Percentiles rank a stretch among this genome's conserved stretches.
Conservation (phyloP, 2,113 vertebrate species). For the Alces alces region DNA sequence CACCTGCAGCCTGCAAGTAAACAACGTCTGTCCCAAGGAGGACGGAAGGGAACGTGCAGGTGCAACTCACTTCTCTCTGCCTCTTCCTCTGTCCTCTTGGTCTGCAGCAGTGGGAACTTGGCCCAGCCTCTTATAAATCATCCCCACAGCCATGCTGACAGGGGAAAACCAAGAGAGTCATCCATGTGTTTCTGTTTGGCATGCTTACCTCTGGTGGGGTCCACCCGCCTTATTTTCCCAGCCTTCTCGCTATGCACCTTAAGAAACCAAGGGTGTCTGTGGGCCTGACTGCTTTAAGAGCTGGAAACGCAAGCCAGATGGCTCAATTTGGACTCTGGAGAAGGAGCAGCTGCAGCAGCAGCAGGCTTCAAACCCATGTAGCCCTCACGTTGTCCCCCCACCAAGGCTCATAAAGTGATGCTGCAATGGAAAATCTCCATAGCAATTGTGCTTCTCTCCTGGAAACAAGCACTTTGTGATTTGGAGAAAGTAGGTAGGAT, state of each 20-base stretch:
- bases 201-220: background rate
- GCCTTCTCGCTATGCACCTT: background rate
- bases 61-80: constrained; percentile 46
- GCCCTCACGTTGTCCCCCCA: background rate
- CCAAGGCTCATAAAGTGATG: background rate
- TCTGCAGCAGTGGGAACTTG: constrained; percentile 41
- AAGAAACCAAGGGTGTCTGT: background rate
- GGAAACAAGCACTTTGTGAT: background rate
- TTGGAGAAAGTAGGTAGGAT: background rate
- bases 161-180: background rate
- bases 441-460: background rate
- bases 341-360: background rate
- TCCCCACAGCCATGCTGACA: background rate
- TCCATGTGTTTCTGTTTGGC: constrained; percentile 25
- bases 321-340: background rate
- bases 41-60: constrained; percentile 57
- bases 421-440: constrained; percentile 12
- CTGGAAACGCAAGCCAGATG: background rate
- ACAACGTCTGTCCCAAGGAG: constrained; percentile 43
- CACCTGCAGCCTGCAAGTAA: constrained; percentile 74
- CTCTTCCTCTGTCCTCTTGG: background rate
- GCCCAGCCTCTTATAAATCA: constrained; percentile 9
- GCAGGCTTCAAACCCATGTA: background rate
- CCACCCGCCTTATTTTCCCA: background rate
- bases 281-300: background rate